A percentile compares a stretch with the other conserved stretches of the same genome.
These are phyloP conservation scores for Habrosyne pyritoides DNA, from an alignment of 2,888 invertebrate genomes.

Conservation along the genomic window DNA sequence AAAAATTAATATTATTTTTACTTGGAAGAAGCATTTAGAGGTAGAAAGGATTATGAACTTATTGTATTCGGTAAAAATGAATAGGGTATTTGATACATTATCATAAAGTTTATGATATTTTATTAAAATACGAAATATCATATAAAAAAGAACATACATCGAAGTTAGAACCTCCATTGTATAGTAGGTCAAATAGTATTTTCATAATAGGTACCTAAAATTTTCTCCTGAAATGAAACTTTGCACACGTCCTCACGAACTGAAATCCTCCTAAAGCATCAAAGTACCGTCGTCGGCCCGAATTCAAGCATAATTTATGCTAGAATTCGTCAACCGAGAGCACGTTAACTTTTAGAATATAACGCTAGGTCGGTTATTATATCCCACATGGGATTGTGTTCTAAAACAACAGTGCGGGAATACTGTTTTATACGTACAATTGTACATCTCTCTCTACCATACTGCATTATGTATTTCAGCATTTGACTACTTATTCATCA, in stretches of 20 bases:
- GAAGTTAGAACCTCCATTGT: too few relatives aligned
- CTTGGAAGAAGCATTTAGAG: too few relatives aligned
- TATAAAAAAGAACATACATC: too few relatives aligned
- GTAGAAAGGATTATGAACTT: too few relatives aligned
- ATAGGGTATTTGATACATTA: too few relatives aligned
- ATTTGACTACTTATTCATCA: constrained; percentile 27
- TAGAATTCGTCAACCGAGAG: constrained; percentile 22
- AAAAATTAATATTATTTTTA: too few relatives aligned
- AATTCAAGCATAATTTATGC: constrained; percentile 31
- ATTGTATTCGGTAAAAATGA: too few relatives aligned
- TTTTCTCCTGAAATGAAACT: not conserved
- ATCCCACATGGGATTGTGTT: constrained; percentile 42
- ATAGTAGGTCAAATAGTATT: too few relatives aligned
- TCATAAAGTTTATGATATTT: too few relatives aligned
- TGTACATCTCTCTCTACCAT: constrained; percentile 32
- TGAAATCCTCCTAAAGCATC: constrained; percentile 29
- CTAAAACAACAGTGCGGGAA: constrained; percentile 41
- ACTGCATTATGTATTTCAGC: constrained; percentile 13
- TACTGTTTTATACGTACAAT: constrained; percentile 30
- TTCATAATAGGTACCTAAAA: not conserved
- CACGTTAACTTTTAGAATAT: constrained; percentile 38
- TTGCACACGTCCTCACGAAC: not conserved
- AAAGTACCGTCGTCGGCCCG: constrained; percentile 33
- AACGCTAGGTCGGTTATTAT: constrained; percentile 42
- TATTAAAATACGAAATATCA: too few relatives aligned